A percentile compares a stretch with the other conserved stretches of the same genome.
phyloP scores from a whole-genome alignment of 2,797 vertebrate species.

The Tangara arthus region DNA sequence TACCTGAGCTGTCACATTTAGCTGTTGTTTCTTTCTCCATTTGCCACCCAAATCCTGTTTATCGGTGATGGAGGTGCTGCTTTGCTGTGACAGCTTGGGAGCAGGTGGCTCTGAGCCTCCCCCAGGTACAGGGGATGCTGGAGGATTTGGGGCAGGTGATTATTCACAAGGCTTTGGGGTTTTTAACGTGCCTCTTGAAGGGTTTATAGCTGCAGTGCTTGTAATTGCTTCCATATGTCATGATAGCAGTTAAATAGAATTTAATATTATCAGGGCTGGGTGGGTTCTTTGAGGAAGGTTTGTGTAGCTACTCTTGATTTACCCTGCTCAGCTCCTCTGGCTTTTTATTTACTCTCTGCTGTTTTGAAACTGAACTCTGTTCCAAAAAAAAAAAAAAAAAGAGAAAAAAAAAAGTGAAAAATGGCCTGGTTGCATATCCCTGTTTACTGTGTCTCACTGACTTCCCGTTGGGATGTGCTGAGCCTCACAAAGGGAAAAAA shows the following conservation, averaged over 20 bases:
- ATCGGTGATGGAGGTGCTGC: background rate
- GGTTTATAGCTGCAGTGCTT: background rate
- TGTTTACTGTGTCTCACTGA: slow-evolving; percentile 49
- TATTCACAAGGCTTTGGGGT: background rate
- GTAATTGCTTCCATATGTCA: background rate
- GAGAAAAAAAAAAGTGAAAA: background rate
- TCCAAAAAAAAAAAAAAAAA: background rate
- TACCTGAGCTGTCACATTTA: background rate
- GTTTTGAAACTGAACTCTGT: background rate
- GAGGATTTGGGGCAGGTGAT: background rate
- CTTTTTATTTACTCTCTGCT: background rate
- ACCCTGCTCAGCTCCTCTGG: background rate
- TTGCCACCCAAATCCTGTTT: background rate
- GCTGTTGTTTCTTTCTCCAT: background rate
- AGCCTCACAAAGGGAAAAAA: background rate
- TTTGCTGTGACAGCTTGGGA: background rate
- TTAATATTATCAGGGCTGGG: background rate
- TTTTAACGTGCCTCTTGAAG: background rate
- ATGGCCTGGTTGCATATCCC: background rate
- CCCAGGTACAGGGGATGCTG: background rate
- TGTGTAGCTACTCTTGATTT: background rate
- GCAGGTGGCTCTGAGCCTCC: background rate
- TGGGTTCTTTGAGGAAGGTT: background rate
- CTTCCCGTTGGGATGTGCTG: slow-evolving; percentile 56
- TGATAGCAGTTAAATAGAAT: background rate